Evolutionary conservation across 1,140 invertebrate genomes (phyloP), one percentile per base, ranked within the genome.

Genomic region (Reticulitermes speratus): DNA sequence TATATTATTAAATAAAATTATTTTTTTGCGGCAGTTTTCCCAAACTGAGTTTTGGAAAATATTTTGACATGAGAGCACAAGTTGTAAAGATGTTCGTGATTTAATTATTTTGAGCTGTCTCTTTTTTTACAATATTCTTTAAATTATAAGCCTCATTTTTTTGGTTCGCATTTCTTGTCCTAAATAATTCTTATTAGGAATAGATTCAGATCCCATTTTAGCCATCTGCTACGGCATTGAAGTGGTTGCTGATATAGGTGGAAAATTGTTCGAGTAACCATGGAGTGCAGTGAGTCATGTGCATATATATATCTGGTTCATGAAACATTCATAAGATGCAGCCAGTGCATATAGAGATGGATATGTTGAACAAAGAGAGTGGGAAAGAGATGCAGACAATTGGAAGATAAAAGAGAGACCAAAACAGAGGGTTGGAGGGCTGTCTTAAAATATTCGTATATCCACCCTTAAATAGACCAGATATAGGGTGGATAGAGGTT

Each of bases 391-490:
- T 14, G 19, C 3, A 9, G 48, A 55, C 52, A 55, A 55, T 55
- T 55, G 52, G 52, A 55, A 55, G 52, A 55, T 55, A 55, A 55
- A 55, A 55, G 65, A 75, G 65, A 75, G 65, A 55, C 65, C 5
- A 11, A 30, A 75, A 75, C 25, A 30, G 5, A 75, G 9, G n/a
- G 14, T 0, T 11, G 65, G 65, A 75, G n/a, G 65, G 65, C 8
- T 75, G 65, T 75, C 65, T 75, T 75, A 75, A 75, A 75, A 75
- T 75, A 75, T 75, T 75, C 65, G n/a, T 30, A 30, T 75, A 75
- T 25, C 65, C 65, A 75, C 65, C 65, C 65, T 75, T 75, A 75
- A 75, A 75, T 75, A 75, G 65, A 75, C 65, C 65, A 30, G 65
- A 75, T 75, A 75, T 75, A 30, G 65, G 65, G 65, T 75, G 65